Conservation (phyloP, 2,888 invertebrate genomes). For the Folsomia candida region DNA sequence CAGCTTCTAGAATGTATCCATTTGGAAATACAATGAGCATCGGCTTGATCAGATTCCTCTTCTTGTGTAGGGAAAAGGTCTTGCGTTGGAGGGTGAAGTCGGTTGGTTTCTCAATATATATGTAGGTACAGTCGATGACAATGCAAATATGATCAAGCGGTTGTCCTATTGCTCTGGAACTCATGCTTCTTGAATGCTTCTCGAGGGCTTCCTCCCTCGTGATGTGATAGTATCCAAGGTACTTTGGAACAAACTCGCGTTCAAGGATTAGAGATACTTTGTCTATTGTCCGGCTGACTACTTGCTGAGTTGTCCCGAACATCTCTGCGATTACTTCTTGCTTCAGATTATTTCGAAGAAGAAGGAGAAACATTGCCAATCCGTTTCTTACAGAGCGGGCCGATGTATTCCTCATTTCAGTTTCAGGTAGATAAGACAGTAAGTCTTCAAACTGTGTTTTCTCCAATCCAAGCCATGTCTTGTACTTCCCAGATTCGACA, state of each 20-base stretch:
- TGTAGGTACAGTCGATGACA: neutral
- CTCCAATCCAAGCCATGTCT: neutral
- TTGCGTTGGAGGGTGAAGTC: neutral
- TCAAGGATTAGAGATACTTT: neutral
- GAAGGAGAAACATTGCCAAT: neutral
- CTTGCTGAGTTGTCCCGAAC: neutral
- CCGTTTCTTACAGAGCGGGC: neutral
- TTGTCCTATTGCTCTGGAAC: conserved; percentile 6
- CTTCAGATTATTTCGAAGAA: neutral
- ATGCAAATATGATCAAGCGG: neutral
- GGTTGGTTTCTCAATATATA: neutral
- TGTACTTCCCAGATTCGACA: neutral
- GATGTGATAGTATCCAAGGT: neutral
- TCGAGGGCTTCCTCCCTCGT: neutral
- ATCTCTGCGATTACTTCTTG: neutral
- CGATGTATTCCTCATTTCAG: neutral
- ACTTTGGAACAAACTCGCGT: neutral
- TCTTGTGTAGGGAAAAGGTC: conserved; percentile 6
- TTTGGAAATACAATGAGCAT: neutral
- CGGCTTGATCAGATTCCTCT: neutral
- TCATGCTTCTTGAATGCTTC: neutral
- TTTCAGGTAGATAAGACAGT: neutral
- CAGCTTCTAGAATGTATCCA: conserved; percentile 6
- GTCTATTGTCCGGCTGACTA: neutral
- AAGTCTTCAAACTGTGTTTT: neutral